These are phyloP conservation scores for Antechinus stuartii DNA, from an alignment of 2,113 vertebrate species.

Conservation along the genomic window DNA sequence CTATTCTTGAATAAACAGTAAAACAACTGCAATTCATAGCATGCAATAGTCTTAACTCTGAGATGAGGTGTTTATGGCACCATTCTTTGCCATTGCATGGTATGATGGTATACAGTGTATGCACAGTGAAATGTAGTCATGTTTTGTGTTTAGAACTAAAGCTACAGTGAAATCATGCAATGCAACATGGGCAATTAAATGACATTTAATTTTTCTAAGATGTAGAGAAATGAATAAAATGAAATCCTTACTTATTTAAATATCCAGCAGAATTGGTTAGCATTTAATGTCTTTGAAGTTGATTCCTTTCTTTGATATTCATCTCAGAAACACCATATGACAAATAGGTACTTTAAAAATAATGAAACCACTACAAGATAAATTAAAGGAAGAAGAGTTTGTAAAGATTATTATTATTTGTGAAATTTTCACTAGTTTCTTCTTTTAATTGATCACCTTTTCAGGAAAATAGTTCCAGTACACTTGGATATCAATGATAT, in stretches of 20 bases:
- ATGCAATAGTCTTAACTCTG: too few relatives aligned
- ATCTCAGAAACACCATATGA: background rate
- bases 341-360: background rate
- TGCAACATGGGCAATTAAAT: background rate
- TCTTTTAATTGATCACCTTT: background rate
- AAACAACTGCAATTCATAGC: too few relatives aligned
- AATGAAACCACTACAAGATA: background rate
- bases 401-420: background rate
- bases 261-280: background rate
- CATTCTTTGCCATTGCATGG: too few relatives aligned
- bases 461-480: background rate
- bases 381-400: background rate
- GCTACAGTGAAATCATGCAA: too few relatives aligned
- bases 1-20: too few relatives aligned
- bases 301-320: background rate
- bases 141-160: too few relatives aligned
- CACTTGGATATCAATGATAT: background rate
- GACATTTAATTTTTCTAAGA: background rate
- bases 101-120: too few relatives aligned
- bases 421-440: background rate
- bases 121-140: too few relatives aligned
- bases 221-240: background rate
- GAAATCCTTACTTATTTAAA: background rate
- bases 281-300: background rate
- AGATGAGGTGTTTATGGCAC: too few relatives aligned